phyloP scores from a whole-genome alignment of 2,797 vertebrate genomes.

The Thaleichthys pacificus region DNA sequence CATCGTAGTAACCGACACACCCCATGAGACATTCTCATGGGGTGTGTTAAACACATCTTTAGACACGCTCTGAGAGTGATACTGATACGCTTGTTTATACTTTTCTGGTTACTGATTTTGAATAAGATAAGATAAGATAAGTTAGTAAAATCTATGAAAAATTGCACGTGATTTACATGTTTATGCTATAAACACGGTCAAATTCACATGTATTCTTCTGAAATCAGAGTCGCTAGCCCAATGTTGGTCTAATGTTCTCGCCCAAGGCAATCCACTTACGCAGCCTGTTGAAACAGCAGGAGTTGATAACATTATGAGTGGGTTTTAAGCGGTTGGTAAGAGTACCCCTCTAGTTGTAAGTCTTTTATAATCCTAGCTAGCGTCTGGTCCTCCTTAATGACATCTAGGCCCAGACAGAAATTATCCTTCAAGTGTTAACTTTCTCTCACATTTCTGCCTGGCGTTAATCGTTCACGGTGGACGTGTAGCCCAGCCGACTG shows the following conservation, averaged over 20 bases:
- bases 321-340: constrained; percentile 64
- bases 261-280: constrained; percentile 26
- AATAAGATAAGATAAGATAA: too few species aligned
- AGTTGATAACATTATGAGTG: constrained; percentile 61
- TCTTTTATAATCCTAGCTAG: constrained; percentile 69
- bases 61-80: background rate
- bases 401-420: constrained; percentile 73
- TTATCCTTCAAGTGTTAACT: constrained; percentile 68
- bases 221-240: background rate
- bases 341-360: constrained; percentile 57
- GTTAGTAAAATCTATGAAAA: too few species aligned
- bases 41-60: background rate
- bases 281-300: constrained; percentile 65
- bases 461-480: constrained; percentile 70
- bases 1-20: background rate
- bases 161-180: too few species aligned
- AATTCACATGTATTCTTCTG: background rate
- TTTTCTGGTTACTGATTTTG: background rate
- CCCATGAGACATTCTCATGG: too few species aligned
- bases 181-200: background rate
- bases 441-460: constrained; percentile 72
- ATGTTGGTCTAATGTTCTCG: background rate
- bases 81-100: background rate
- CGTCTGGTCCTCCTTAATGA: constrained; percentile 72
- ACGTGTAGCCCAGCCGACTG: constrained; percentile 56